phyloP scores from a whole-genome alignment of 2,888 invertebrate species.

The Phrixothrix hirtus region DNA sequence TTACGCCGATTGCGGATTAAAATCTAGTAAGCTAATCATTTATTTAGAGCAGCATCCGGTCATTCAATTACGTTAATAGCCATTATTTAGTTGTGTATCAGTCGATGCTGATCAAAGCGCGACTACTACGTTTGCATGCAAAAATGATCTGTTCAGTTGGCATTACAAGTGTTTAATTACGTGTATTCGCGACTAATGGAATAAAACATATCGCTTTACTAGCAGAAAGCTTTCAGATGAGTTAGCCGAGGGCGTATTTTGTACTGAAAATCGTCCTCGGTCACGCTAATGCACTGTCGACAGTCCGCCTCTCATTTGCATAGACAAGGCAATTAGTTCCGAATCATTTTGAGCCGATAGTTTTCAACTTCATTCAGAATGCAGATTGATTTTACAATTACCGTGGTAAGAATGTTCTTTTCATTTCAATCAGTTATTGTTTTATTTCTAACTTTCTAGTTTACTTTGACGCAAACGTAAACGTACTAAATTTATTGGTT shows the following conservation, averaged over 20 bases:
- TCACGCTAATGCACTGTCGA: slow-evolving; percentile 35
- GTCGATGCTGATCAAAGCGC: slow-evolving; percentile 3
- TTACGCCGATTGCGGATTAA: neutral
- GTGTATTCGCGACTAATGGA: slow-evolving; percentile 22
- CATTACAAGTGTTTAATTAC: slow-evolving; percentile 21
- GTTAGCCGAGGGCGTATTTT: slow-evolving; percentile 29
- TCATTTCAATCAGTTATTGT: slow-evolving; percentile 7
- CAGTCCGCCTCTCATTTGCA: slow-evolving; percentile 40
- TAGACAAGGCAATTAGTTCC: slow-evolving; percentile 43
- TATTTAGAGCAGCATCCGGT: neutral
- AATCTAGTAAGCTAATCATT: neutral
- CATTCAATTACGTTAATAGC: slow-evolving; percentile 9
- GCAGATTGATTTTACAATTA: slow-evolving; percentile 41
- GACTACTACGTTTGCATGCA: slow-evolving; percentile 1
- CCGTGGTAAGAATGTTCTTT: slow-evolving; percentile 12
- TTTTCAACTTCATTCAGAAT: slow-evolving; percentile 39
- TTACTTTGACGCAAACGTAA: too few species aligned
- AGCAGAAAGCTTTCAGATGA: slow-evolving; percentile 28
- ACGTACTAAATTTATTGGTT: too few species aligned
- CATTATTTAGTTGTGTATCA: slow-evolving; percentile 6
- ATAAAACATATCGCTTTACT: slow-evolving; percentile 27
- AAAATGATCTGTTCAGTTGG: slow-evolving; percentile 9
- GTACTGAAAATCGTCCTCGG: slow-evolving; percentile 25
- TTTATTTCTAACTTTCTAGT: slow-evolving; percentile 16
- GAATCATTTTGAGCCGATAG: slow-evolving; percentile 41